A percentile compares a stretch with the other conserved stretches of the same genome.
Conservation (phyloP, 2,113 vertebrate species). For the Rhodinocichla rosea region DNA sequence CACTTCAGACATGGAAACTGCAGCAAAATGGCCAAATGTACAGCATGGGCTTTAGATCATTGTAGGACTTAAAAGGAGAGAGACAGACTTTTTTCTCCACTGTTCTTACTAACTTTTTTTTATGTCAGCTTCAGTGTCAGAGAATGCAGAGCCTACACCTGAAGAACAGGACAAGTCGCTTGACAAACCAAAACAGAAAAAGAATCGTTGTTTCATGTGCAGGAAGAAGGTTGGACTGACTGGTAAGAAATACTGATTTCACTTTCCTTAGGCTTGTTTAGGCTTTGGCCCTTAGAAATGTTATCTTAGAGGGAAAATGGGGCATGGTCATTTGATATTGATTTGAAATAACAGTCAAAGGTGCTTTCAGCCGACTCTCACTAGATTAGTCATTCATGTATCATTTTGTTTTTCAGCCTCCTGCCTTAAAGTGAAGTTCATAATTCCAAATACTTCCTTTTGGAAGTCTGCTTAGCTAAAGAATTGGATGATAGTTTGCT, state of each 20-base stretch:
- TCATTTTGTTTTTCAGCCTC: constrained; percentile 3
- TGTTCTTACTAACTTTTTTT: constrained; percentile 8
- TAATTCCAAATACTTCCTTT: not conserved
- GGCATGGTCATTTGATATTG: not conserved
- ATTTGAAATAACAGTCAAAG: not conserved
- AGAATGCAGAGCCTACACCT: constrained; percentile 71
- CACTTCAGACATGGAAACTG: not conserved
- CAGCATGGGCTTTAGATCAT: not conserved
- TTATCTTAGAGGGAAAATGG: not conserved
- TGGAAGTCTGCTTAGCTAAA: not conserved
- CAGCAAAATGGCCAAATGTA: not conserved
- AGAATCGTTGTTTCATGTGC: constrained; percentile 88
- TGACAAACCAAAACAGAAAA: constrained; percentile 86
- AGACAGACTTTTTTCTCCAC: not conserved
- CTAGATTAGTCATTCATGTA: not conserved
- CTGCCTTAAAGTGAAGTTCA: not conserved
- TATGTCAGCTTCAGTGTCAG: constrained; percentile 72
- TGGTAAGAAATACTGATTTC: constrained; percentile 68
- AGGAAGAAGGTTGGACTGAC: constrained; percentile 90
- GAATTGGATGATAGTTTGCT: not conserved
- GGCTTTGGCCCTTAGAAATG: not conserved
- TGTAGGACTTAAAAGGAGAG: not conserved
- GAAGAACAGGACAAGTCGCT: constrained; percentile 77
- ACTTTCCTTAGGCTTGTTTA: not conserved
- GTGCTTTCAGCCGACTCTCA: not conserved